A percentile compares a stretch with the other conserved stretches of the same genome.
Evolutionary conservation across 2,113 vertebrate species (phyloP).

Genomic region (Neofelis nebulosa): DNA sequence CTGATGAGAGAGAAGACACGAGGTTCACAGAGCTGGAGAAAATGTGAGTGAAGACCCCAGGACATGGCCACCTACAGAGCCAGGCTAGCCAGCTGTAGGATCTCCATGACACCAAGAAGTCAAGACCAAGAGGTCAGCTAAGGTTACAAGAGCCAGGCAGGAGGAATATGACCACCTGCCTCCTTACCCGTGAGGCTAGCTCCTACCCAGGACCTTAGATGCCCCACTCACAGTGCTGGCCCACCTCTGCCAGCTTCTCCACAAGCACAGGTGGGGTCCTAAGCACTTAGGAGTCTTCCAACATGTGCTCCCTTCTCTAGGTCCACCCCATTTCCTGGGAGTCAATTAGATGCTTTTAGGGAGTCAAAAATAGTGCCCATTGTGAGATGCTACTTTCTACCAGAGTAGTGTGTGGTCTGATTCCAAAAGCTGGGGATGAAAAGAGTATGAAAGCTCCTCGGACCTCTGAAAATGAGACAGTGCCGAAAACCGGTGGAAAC

Average conservation of each 20-base stretch:
- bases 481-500: background rate
- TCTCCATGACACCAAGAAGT: background rate
- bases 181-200: background rate
- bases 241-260: background rate
- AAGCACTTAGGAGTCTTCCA: background rate
- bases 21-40: background rate
- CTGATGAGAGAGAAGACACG: background rate
- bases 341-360: background rate
- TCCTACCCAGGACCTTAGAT: background rate
- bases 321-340: background rate
- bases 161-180: background rate
- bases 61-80: background rate
- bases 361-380: background rate
- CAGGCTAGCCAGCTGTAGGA: background rate
- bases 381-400: background rate
- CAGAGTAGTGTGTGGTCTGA: background rate
- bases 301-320: background rate
- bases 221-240: background rate
- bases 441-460: background rate
- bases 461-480: background rate
- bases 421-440: background rate
- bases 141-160: background rate
- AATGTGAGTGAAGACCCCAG: background rate
- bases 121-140: background rate
- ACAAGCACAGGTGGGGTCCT: background rate